Evolutionary conservation across 1,140 invertebrate genomes (phyloP).

Genomic region (Glossosoma conforme): DNA sequence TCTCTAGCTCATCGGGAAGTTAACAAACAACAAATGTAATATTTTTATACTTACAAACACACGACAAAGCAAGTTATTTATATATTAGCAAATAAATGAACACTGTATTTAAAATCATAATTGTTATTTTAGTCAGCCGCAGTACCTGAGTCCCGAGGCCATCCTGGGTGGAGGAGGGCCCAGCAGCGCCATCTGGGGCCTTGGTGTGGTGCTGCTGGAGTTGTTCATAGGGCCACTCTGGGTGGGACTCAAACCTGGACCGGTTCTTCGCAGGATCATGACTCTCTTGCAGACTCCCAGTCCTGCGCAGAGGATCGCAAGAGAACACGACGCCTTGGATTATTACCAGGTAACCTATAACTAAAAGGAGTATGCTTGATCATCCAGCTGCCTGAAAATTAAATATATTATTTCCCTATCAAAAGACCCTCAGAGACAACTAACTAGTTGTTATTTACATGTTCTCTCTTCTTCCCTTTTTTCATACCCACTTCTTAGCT

Average conservation of each 20-base stretch:
- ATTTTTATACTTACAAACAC: neutral
- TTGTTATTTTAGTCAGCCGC: constrained; percentile 56
- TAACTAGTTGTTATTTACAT: too few relatives aligned
- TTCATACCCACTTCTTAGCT: too few relatives aligned
- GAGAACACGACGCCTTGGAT: constrained; percentile 68
- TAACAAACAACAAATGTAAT: too few relatives aligned
- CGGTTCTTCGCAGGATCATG: constrained; percentile 68
- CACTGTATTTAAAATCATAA: neutral
- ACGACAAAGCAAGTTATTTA: constrained; percentile 8
- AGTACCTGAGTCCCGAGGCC: constrained; percentile 84
- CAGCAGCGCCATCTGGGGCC: constrained; percentile 86
- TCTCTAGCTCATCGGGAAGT: too few relatives aligned
- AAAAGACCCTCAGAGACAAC: too few relatives aligned
- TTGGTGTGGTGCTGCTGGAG: constrained; percentile 84
- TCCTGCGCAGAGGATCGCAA: constrained; percentile 69
- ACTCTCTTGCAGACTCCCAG: constrained; percentile 61
- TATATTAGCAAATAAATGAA: too few relatives aligned
- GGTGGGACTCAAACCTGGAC: constrained; percentile 65
- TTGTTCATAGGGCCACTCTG: constrained; percentile 64
- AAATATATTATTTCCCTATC: too few relatives aligned
- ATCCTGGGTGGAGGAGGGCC: constrained; percentile 61
- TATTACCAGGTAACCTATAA: constrained; percentile 63
- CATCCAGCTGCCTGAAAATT: too few relatives aligned
- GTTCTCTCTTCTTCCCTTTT: too few relatives aligned
- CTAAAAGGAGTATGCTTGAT: too few relatives aligned